Percentiles rank a stretch among this genome's conserved stretches.
These are phyloP conservation scores for Corythoichthys intestinalis DNA, from an alignment of 2,113 vertebrate species.

Conservation along the genomic window DNA sequence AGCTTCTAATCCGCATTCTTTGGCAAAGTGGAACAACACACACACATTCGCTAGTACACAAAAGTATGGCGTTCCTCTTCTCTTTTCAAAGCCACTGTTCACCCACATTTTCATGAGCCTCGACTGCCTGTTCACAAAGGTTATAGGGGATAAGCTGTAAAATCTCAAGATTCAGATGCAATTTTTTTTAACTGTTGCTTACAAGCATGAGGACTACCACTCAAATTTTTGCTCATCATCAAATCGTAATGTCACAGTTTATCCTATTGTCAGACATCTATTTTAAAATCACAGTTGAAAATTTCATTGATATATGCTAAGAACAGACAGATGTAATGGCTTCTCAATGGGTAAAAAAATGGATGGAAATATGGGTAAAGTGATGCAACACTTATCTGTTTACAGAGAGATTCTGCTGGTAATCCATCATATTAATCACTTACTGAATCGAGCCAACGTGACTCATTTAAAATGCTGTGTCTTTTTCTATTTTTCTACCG, in stretches of 20 bases:
- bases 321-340: not conserved
- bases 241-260: not conserved
- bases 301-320: not conserved
- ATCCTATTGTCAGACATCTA: not conserved
- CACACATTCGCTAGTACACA: not conserved
- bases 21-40: constrained; percentile 9
- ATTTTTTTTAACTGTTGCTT: not conserved
- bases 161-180: constrained; percentile 14
- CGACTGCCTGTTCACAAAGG: constrained; percentile 4
- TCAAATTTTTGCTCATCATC: not conserved
- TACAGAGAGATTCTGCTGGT: constrained; percentile 2
- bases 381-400: constrained; percentile 8
- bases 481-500: not conserved
- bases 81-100: constrained; percentile 22
- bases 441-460: constrained; percentile 5
- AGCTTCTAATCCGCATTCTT: constrained; percentile 30
- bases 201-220: not conserved
- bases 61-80: constrained; percentile 11
- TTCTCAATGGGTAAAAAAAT: not conserved
- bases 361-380: constrained; percentile 6
- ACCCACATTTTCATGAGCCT: constrained; percentile 1
- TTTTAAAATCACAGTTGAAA: not conserved
- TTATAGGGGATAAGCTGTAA: constrained; percentile 32
- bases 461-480: constrained; percentile 18
- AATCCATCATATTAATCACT: constrained; percentile 36